These are phyloP conservation scores for Aphis craccivora DNA, from an alignment of 1,140 invertebrate species.

Conservation along the genomic window DNA sequence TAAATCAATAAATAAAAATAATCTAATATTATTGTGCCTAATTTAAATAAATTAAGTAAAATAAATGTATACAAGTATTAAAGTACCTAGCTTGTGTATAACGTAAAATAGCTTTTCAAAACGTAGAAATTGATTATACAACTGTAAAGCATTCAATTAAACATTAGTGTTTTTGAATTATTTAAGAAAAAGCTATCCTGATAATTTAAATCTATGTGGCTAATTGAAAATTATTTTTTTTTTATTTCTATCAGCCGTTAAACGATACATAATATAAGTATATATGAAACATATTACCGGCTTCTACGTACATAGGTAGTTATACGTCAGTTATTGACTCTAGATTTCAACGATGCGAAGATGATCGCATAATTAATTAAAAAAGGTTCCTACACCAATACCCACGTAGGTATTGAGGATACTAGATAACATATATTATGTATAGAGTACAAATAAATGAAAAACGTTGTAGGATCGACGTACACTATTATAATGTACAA, in stretches of 20 bases:
- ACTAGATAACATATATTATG: not conserved
- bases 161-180: not conserved
- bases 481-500: not conserved
- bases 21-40: not conserved
- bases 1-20: not conserved
- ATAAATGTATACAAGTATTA: too few species aligned
- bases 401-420: not conserved
- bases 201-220: not conserved
- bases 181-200: not conserved
- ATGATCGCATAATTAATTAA: not conserved
- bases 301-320: not conserved
- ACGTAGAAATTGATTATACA: not conserved
- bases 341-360: not conserved
- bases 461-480: not conserved
- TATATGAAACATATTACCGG: not conserved
- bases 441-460: not conserved
- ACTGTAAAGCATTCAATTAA: not conserved
- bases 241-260: not conserved
- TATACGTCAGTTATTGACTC: not conserved
- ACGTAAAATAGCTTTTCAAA: not conserved
- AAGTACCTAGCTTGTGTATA: not conserved
- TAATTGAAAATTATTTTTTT: conserved; percentile 5
- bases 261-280: not conserved
- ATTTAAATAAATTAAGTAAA: not conserved
- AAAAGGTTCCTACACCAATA: not conserved